A percentile compares a stretch with the other conserved stretches of the same genome.
phyloP scores from a whole-genome alignment of 2,888 invertebrate species.

The Fragum fragum region DNA sequence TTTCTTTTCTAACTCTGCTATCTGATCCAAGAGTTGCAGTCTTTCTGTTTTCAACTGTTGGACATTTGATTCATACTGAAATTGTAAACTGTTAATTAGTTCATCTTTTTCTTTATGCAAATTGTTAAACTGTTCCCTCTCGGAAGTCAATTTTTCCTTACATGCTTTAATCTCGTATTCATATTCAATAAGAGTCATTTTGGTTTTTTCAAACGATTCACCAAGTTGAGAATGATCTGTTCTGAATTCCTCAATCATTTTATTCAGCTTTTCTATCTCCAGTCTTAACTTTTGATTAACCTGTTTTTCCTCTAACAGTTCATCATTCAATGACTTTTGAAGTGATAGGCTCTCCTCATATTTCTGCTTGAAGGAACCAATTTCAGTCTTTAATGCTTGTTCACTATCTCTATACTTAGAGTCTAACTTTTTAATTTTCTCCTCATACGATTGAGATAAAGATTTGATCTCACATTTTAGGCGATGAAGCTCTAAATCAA shows the following conservation, averaged over 20 bases:
- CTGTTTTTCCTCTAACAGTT: slow-evolving; percentile 30
- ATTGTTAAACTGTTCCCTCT: slow-evolving; percentile 12
- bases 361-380: slow-evolving; percentile 38
- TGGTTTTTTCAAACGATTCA: slow-evolving; percentile 40
- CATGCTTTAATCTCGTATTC: slow-evolving; percentile 41
- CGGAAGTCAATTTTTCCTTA: slow-evolving; percentile 31
- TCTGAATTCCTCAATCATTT: slow-evolving; percentile 33
- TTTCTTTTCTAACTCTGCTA: slow-evolving; percentile 29
- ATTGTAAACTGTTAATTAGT: slow-evolving; percentile 42
- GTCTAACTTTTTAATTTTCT: slow-evolving; percentile 46
- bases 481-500: slow-evolving; percentile 61
- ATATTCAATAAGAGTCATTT: slow-evolving; percentile 33
- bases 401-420: slow-evolving; percentile 44
- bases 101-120: slow-evolving; percentile 27
- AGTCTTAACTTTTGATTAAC: slow-evolving; percentile 35
- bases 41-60: slow-evolving; percentile 32
- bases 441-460: slow-evolving; percentile 36
- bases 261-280: slow-evolving; percentile 42
- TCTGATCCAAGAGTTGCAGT: slow-evolving; percentile 27
- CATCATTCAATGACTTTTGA: slow-evolving; percentile 38
- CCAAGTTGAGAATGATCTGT: slow-evolving; percentile 29
- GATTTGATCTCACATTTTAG: slow-evolving; percentile 54
- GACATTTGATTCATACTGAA: slow-evolving; percentile 34
- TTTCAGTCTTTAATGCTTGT: slow-evolving; percentile 41
- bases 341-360: slow-evolving; percentile 30